These are phyloP conservation scores for Thomomys bottae DNA, from an alignment of 2,113 vertebrate genomes.

Conservation along the genomic window DNA sequence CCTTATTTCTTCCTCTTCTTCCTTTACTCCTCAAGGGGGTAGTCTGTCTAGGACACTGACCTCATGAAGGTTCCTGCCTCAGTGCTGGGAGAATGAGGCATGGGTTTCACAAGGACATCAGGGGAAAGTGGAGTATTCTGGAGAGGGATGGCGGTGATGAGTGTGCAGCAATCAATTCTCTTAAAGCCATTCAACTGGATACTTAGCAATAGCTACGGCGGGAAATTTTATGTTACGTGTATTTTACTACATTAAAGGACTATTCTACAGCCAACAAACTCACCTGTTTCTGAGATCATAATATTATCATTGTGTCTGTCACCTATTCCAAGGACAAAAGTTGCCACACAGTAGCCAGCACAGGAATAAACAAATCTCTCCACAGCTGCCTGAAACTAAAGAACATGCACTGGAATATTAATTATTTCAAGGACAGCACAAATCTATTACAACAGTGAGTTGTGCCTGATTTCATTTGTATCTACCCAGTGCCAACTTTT, in stretches of 20 bases:
- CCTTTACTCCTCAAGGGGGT: not conserved
- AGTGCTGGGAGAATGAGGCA: not conserved
- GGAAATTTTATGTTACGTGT: not conserved
- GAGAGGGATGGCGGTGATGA: not conserved
- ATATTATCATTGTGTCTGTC: conserved; percentile 99
- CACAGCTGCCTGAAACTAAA: conserved; percentile 95
- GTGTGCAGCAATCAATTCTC: not conserved
- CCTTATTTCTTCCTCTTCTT: not conserved
- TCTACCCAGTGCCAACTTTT: not conserved
- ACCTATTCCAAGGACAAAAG: conserved; percentile 98
- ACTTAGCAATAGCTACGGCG: not conserved
- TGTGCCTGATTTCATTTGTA: not conserved
- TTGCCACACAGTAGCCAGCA: conserved; percentile 98
- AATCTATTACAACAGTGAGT: not conserved
- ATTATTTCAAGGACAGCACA: not conserved
- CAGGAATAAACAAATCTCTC: conserved; percentile 97
- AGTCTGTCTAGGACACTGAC: not conserved
- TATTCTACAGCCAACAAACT: conserved; percentile 45
- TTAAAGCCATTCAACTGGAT: not conserved
- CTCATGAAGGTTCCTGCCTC: not conserved
- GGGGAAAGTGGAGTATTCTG: not conserved
- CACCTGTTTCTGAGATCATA: conserved; percentile 99
- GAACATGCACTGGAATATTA: conserved; percentile 39
- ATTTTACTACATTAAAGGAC: not conserved
- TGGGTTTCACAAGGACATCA: not conserved